A percentile compares a stretch with the other conserved stretches of the same genome.
phyloP scores from a whole-genome alignment of 2,113 vertebrate species.

The Catagonus wagneri region DNA sequence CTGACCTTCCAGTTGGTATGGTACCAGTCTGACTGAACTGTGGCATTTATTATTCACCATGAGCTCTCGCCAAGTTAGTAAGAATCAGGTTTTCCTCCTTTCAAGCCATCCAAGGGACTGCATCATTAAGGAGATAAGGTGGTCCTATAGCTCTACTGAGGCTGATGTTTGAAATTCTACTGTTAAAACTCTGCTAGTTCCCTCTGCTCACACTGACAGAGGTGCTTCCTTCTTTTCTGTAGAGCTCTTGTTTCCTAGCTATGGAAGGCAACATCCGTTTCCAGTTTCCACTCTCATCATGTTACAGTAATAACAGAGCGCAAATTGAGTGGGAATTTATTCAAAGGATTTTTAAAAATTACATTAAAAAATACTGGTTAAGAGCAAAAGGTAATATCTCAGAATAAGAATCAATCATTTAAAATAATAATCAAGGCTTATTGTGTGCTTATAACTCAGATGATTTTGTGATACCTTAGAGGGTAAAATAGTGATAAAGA shows the following conservation, averaged over 20 bases:
- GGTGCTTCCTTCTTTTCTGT: neutral
- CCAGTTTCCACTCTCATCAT: neutral
- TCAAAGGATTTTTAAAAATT: conserved; percentile 55
- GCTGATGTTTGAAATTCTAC: neutral
- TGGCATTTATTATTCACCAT: conserved; percentile 52
- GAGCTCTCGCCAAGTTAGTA: conserved; percentile 9
- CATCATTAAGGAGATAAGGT: neutral
- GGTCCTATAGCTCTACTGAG: neutral
- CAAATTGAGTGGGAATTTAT: neutral
- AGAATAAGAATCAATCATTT: neutral
- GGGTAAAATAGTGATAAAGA: conserved; percentile 25
- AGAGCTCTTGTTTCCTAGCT: neutral
- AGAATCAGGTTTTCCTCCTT: conserved; percentile 53
- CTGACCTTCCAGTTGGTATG: conserved; percentile 53
- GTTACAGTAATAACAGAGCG: neutral
- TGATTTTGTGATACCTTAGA: neutral
- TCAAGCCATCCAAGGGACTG: neutral
- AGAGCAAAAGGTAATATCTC: conserved; percentile 15
- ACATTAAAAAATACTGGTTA: conserved; percentile 22
- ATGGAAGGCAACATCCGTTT: neutral
- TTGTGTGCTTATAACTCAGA: neutral
- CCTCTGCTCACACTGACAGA: neutral
- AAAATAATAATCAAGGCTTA: conserved; percentile 27
- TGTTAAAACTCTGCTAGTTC: neutral
- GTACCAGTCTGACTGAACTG: neutral